Evolutionary conservation across 2,888 invertebrate genomes (phyloP).

Genomic region (Lasioglossum oenotherae): DNA sequence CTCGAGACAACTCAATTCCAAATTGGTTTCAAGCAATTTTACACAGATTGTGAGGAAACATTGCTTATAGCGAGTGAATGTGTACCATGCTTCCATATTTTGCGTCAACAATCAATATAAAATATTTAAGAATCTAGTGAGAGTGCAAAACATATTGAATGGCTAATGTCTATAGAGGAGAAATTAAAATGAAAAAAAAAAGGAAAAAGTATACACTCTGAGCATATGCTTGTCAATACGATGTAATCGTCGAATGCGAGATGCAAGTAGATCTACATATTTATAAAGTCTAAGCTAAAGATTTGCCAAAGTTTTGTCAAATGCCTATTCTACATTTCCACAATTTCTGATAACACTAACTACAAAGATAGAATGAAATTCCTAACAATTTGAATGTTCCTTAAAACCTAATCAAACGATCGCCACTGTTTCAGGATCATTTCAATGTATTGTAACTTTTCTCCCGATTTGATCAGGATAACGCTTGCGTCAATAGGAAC

Average conservation of each 20-base stretch:
- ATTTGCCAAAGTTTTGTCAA: conserved; percentile 19
- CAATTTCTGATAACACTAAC: conserved; percentile 44
- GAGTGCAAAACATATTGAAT: background rate
- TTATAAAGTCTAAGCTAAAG: conserved; percentile 30
- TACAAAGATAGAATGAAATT: conserved; percentile 44
- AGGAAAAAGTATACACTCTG: background rate
- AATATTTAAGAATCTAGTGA: background rate
- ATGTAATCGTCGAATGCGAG: conserved; percentile 23
- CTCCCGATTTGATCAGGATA: conserved; percentile 16
- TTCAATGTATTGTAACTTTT: background rate
- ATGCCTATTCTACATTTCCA: conserved; percentile 36
- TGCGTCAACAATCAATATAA: conserved; percentile 16
- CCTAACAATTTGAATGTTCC: conserved; percentile 16
- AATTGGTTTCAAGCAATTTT: conserved; percentile 56
- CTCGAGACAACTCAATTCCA: conserved; percentile 65
- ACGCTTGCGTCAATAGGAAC: conserved; percentile 39
- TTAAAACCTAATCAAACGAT: conserved; percentile 28
- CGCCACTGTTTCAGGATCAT: conserved; percentile 8
- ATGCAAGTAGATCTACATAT: conserved; percentile 26
- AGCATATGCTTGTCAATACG: background rate
- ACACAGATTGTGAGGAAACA: conserved; percentile 35
- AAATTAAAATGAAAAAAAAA: background rate
- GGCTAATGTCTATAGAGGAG: background rate
- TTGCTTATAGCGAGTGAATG: conserved; percentile 42
- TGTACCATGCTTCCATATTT: conserved; percentile 42